A percentile compares a stretch with the other conserved stretches of the same genome.
Evolutionary conservation across 1,140 invertebrate species (phyloP).

Genomic region (Anastrepha obliqua): DNA sequence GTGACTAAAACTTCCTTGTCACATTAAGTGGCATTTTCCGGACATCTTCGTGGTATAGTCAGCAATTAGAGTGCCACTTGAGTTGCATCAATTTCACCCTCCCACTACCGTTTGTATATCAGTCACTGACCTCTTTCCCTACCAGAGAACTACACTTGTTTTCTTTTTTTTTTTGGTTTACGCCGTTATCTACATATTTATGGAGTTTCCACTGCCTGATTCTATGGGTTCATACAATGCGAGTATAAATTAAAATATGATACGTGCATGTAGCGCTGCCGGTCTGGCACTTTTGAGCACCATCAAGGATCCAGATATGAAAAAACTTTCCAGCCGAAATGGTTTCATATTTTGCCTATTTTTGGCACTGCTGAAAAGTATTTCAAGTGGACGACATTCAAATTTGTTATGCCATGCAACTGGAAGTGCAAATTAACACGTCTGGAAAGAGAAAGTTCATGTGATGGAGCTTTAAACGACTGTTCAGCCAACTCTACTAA

Average conservation of each 20-base stretch:
- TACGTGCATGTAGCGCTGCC: too few relatives aligned
- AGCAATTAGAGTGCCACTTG: conserved; percentile 20
- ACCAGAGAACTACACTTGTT: not conserved
- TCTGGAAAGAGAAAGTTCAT: not conserved
- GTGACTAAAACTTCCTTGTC: not conserved
- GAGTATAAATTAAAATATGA: too few relatives aligned
- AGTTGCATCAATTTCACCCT: conserved; percentile 27
- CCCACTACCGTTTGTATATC: not conserved
- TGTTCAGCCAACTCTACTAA: not conserved
- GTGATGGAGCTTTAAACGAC: not conserved
- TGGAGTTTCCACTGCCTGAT: not conserved
- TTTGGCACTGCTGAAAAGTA: conserved; percentile 46
- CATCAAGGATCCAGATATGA: conserved; percentile 35
- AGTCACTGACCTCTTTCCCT: conserved; percentile 19
- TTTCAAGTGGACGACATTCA: conserved; percentile 54
- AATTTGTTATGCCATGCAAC: not conserved
- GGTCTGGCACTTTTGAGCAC: not conserved
- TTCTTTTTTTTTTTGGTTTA: not conserved
- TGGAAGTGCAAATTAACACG: not conserved
- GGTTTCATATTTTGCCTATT: not conserved
- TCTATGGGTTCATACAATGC: not conserved
- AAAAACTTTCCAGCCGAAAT: conserved; percentile 53
- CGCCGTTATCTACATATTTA: not conserved
- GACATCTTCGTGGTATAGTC: not conserved
- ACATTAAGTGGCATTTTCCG: conserved; percentile 29